Conservation (phyloP, 2,888 invertebrate genomes). For the Iphiclides podalirius region DNA sequence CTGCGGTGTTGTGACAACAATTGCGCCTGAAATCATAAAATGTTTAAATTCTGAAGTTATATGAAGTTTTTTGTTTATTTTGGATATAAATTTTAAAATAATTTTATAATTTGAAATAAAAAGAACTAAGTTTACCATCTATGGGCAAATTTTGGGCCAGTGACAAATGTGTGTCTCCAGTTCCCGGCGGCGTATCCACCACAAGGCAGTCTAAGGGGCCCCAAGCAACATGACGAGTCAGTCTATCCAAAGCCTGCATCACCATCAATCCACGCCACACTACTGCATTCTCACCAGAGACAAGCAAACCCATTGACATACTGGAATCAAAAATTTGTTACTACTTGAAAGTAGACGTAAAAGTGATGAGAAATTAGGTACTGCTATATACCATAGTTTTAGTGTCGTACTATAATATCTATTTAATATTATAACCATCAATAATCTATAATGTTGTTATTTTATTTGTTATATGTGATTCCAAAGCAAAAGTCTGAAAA, state of each 20-base stretch:
- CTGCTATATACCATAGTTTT: too few species aligned
- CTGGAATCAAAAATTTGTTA: constrained; percentile 75
- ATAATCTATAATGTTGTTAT: too few species aligned
- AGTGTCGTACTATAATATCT: too few species aligned
- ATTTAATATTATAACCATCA: too few species aligned
- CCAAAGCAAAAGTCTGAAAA: too few species aligned
- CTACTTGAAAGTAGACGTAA: too few species aligned
- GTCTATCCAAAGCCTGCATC: constrained; percentile 94
- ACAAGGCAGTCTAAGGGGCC: constrained; percentile 91
- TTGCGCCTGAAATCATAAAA: constrained; percentile 78
- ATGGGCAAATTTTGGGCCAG: constrained; percentile 93
- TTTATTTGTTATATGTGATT: too few species aligned
- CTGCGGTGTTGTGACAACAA: constrained; percentile 97
- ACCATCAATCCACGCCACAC: constrained; percentile 98
- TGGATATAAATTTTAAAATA: too few species aligned
- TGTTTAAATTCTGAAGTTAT: constrained; percentile 1
- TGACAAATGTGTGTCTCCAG: constrained; percentile 96
- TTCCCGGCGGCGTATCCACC: constrained; percentile 97
- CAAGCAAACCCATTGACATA: constrained; percentile 97
- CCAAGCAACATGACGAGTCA: constrained; percentile 94
- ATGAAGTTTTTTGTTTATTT: too few species aligned
- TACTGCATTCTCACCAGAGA: constrained; percentile 90
- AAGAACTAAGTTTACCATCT: constrained; percentile 74
- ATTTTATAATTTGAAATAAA: too few species aligned
- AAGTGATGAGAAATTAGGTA: too few species aligned